Evolutionary conservation across 2,797 vertebrate genomes (phyloP), one percentile per base, ranked within the genome.

Genomic region (Channa striata): DNA sequence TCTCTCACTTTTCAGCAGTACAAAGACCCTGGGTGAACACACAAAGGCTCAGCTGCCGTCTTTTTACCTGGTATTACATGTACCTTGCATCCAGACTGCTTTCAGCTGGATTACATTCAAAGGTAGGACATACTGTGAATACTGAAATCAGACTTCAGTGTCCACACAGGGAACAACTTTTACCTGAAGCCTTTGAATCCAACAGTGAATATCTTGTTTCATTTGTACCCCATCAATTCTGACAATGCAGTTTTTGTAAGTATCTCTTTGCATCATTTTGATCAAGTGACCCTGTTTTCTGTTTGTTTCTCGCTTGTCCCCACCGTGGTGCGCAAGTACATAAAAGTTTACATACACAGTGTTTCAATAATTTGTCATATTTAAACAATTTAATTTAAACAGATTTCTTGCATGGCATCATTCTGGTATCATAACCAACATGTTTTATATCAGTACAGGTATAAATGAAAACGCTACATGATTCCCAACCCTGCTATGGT

Each of bases 231-330:
- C 30, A 66, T 64, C 37, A 39, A 59, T 54, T 42, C 37, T 40
- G 54, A 67, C 33, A 47, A 71, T 70, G 65, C 58, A 53, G 52
- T 66, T 77, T 65, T 52, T 54, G 37, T 19, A 34, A n/a, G 21
- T 20, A 36, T 61, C 14, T 68, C 16, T 60, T 44, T 60, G 13
- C 53, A 63, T 67, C 2, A 0, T 11, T 56, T 3, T 40, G n/a
- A 56, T 47, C 20, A 46, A 61, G 57, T 39, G 19, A 23, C 58
- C 48, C 33, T 5, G 34, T 54, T 30, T 25, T 17, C 36, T 47
- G 62, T 73, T 67, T 74, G 63, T 52, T 73, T 68, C 65, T 51
- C 4, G 14, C 40, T 46, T 62, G 57, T n/a, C n/a, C n/a, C n/a
- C n/a, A n/a, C n/a, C n/a, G 40, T 4, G 8, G 11, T n/a, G n/a